phyloP scores from a whole-genome alignment of 2,888 invertebrate genomes.

The Heliconius aoede region DNA sequence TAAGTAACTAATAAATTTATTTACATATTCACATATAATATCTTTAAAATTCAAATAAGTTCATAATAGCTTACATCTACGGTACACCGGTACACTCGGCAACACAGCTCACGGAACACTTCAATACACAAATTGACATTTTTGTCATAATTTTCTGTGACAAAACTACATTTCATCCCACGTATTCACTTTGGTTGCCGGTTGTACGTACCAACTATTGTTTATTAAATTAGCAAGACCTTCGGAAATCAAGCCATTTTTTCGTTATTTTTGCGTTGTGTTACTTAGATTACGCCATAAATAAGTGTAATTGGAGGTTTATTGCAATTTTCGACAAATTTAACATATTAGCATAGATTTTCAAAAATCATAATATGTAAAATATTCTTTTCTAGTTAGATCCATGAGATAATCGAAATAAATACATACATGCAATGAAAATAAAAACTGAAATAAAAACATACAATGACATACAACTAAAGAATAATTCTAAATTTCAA shows the following conservation, averaged over 20 bases:
- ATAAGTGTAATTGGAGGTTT: neutral
- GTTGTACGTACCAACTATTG: conserved; percentile 45
- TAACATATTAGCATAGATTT: no score
- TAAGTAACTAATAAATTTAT: conserved; percentile 79
- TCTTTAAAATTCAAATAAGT: conserved; percentile 78
- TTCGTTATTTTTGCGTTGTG: conserved; percentile 6
- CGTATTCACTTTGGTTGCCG: conserved; percentile 47
- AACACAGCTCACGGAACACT: conserved; percentile 60
- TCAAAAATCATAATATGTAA: no score
- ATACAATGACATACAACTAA: neutral
- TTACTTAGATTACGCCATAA: neutral
- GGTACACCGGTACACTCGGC: conserved; percentile 50
- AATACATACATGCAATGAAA: neutral
- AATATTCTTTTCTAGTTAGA: no score
- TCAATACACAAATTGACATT: conserved; percentile 64
- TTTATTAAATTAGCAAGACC: conserved; percentile 44
- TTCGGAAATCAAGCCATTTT: conserved; percentile 31
- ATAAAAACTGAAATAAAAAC: no score
- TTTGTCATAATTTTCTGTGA: conserved; percentile 45
- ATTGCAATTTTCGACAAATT: neutral
- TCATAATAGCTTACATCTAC: conserved; percentile 53
- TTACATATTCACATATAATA: conserved; percentile 82
- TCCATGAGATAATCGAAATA: no score
- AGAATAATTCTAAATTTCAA: neutral
- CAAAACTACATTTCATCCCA: conserved; percentile 33